Percentiles rank a stretch among this genome's conserved stretches.
Conservation (phyloP, 2,888 invertebrate genomes). For the Campoplex capitator region DNA sequence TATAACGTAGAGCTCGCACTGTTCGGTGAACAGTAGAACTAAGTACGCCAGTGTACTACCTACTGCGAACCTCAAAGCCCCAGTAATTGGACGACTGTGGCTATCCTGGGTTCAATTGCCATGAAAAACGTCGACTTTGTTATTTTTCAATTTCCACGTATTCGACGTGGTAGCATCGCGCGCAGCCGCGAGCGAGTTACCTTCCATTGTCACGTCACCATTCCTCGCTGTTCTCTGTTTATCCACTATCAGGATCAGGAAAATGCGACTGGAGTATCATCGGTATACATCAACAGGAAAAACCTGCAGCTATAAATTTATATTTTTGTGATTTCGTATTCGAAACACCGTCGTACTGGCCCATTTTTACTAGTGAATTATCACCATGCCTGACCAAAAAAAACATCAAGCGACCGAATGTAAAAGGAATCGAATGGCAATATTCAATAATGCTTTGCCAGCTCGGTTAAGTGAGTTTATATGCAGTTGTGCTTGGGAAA, state of each 20-base stretch:
- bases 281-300: background rate
- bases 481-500: too few relatives aligned
- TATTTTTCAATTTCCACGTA: conserved; percentile 69
- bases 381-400: background rate
- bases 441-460: background rate
- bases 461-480: too few relatives aligned
- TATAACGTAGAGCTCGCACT: background rate
- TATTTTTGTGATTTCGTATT: conserved; percentile 7
- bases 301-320: background rate
- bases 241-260: background rate
- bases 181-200: background rate
- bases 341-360: background rate
- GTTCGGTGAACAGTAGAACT: background rate
- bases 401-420: background rate
- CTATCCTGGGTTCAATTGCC: conserved; percentile 42
- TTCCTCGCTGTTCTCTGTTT: background rate
- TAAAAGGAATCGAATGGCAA: background rate
- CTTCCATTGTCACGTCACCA: conserved; percentile 5
- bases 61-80: conserved; percentile 50
- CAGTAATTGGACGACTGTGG: conserved; percentile 67
- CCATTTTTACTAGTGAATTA: background rate
- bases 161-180: conserved; percentile 30
- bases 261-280: background rate
- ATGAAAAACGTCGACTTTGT: conserved; percentile 64
- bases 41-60: conserved; percentile 20